A percentile compares a stretch with the other conserved stretches of the same genome.
phyloP scores from a whole-genome alignment of 1,140 invertebrate species.

The Bombus ignitus region DNA sequence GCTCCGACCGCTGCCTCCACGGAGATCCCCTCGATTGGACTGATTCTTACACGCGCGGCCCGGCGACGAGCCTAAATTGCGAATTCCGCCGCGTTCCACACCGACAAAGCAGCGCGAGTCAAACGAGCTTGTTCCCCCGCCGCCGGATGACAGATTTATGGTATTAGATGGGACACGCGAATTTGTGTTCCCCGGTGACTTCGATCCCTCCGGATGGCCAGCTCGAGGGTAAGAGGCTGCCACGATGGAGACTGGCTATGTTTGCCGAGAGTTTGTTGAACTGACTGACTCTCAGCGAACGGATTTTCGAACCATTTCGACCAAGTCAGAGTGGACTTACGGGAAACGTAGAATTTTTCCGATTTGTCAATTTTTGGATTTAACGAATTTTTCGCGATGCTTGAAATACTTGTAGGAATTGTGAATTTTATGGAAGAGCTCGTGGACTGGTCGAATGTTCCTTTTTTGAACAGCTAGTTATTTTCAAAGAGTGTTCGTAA shows the following conservation, averaged over 20 bases:
- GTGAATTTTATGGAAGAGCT: no score
- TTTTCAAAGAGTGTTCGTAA: no score
- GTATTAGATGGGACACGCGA: constrained; percentile 55
- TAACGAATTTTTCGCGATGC: no score
- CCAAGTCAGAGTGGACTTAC: background rate
- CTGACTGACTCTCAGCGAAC: background rate
- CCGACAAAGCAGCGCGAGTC: constrained; percentile 51
- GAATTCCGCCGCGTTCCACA: constrained; percentile 55
- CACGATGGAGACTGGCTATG: constrained; percentile 3
- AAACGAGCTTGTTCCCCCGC: constrained; percentile 53
- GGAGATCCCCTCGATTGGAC: constrained; percentile 58
- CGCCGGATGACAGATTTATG: constrained; percentile 54
- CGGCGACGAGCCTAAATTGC: constrained; percentile 45
- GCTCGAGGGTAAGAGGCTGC: background rate
- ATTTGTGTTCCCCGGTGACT: constrained; percentile 48
- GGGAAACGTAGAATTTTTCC: background rate
- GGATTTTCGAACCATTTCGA: background rate
- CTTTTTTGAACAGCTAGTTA: no score
- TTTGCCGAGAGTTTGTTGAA: constrained; percentile 24
- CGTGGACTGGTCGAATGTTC: no score
- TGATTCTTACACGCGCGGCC: constrained; percentile 56
- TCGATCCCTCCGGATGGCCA: constrained; percentile 26
- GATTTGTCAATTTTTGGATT: no score
- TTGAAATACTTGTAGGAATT: no score
- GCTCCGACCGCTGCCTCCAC: constrained; percentile 1